Evolutionary conservation across 2,888 invertebrate genomes (phyloP).

Genomic region (Cyclophora albipunctata): DNA sequence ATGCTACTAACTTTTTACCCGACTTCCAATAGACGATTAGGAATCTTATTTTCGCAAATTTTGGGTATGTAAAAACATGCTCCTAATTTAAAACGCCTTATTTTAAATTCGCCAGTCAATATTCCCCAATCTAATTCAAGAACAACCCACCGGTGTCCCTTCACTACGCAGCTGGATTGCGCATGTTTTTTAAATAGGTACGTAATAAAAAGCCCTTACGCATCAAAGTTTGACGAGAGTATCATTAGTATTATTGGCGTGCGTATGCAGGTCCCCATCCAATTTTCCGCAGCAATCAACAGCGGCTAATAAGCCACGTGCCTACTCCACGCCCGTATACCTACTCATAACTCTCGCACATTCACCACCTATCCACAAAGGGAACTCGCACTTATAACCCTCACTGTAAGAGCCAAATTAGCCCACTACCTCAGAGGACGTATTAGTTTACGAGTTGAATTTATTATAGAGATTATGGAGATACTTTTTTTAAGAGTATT

Average conservation of each 20-base stretch:
- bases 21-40: no score
- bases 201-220: constrained; percentile 4
- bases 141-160: no score
- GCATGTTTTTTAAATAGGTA: not conserved
- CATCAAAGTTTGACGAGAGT: constrained; percentile 11
- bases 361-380: constrained; percentile 2
- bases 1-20: no score
- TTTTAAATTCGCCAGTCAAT: no score
- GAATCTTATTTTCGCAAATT: no score
- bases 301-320: constrained; percentile 49
- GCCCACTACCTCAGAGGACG: not conserved
- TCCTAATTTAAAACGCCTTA: no score
- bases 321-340: constrained; percentile 31
- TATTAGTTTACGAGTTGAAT: no score
- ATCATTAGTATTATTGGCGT: constrained; percentile 31
- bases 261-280: constrained; percentile 46
- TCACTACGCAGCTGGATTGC: no score
- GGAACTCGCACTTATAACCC: constrained; percentile 6
- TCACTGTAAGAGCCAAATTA: constrained; percentile 1
- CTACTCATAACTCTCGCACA: constrained; percentile 20
- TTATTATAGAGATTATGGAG: no score
- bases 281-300: constrained; percentile 55
- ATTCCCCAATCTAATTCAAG: no score
- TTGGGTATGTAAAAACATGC: no score
- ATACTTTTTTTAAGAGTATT: no score